Evolutionary conservation across 1,140 invertebrate genomes (phyloP).

Genomic region (Microplitis demolitor): DNA sequence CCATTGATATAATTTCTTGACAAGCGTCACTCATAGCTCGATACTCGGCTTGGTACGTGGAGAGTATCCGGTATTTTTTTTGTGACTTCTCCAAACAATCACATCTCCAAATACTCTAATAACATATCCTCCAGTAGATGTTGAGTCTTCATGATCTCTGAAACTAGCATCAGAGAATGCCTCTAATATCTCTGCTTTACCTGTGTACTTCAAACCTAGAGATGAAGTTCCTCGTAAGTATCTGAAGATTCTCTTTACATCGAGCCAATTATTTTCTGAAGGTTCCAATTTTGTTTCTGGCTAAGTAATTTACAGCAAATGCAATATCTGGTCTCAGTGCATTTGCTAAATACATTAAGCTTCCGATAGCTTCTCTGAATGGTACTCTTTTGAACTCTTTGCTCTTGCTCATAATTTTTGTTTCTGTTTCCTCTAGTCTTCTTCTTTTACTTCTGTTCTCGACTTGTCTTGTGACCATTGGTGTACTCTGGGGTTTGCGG

Average conservation of each 20-base stretch:
- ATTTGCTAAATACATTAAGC: constrained; percentile 44
- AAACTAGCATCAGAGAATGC: constrained; percentile 20
- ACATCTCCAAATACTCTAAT: constrained; percentile 16
- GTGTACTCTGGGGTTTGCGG: constrained; percentile 10
- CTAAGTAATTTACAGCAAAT: constrained; percentile 42
- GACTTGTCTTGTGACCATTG: constrained; percentile 19
- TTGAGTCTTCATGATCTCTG: constrained; percentile 16
- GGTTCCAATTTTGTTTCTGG: constrained; percentile 34
- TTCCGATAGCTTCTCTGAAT: constrained; percentile 44
- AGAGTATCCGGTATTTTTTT: constrained; percentile 16
- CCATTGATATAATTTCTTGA: constrained; percentile 2
- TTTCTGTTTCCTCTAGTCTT: constrained; percentile 10
- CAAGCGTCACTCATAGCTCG: constrained; percentile 23
- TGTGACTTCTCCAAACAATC: constrained; percentile 16
- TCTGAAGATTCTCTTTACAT: constrained; percentile 7
- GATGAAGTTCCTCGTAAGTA: constrained; percentile 1
- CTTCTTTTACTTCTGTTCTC: constrained; percentile 4
- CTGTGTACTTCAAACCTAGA: background rate
- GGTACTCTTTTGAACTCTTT: constrained; percentile 6
- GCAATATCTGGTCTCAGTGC: constrained; percentile 46
- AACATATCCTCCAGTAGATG: constrained; percentile 16
- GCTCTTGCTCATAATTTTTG: background rate
- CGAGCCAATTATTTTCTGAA: background rate
- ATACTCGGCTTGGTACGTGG: constrained; percentile 25
- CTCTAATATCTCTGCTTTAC: background rate